Base-by-base conservation (phyloP, 2,888 invertebrate species). In the Ophonus ardosiacus region DNA sequence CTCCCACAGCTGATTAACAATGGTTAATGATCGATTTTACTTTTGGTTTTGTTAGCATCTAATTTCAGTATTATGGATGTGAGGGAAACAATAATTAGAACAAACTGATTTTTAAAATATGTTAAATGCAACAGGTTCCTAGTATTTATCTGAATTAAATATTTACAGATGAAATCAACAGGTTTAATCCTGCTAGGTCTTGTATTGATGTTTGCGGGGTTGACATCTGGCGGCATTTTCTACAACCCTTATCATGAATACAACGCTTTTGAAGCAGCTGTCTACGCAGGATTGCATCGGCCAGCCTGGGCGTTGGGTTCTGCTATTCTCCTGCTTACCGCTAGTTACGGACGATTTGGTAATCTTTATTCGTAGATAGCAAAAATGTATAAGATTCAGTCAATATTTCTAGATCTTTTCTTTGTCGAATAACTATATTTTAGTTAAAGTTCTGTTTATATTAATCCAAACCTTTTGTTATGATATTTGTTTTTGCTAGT, bases 241-340 rank as follows among this genome's bases (percentile, higher is more conserved):
- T 91, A 93, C 68, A 91, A 93, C 90, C 91, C 91, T 0, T 88
- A 90, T 56, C 91, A 93, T 10, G 89, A 89, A 79, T 93, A 93
- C 89, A 90, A 92, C 84, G 91, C 91, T 0, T 80, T 93, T 13
- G 93, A 93, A 86, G 92, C 93, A 43, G 93, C 93, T 0, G 84
- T 93, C 7, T 94, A 94, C 88, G 94, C 94, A 0, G 92, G 93
- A 0, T 88, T 94, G 0, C 93, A 94, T 87, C 90, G 94, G 51
- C 92, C 93, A 0, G 90, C 92, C 0, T 94, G 94, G 94, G 92
- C 93, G 0, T 86, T 91, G 1, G 93, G 93, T 0, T 90, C 93
- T 0, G 90, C 92, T 0, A 87, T 93, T 0, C 86, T 94, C 0
- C 90, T 94, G 0, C 90, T 93, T 18, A 92, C 92, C 59, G 93